phyloP scores from a whole-genome alignment of 2,888 invertebrate species.

The Drosophila falleni region DNA sequence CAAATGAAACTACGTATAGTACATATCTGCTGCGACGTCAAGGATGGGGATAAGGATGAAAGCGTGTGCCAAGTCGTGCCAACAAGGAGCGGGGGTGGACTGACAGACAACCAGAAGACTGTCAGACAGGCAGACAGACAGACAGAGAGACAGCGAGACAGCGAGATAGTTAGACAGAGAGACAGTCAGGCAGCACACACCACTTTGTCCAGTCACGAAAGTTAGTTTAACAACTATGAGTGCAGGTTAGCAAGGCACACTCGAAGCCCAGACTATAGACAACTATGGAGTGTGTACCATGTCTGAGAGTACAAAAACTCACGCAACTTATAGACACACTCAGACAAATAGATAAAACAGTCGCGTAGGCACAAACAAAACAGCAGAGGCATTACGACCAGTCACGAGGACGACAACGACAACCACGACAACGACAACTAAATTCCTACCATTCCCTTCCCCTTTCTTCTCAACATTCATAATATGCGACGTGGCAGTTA shows the following conservation, averaged over 20 bases:
- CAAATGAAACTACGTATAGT: slow-evolving; percentile 70
- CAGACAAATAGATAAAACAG: slow-evolving; percentile 42
- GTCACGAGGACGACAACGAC: slow-evolving; percentile 15
- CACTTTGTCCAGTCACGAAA: slow-evolving; percentile 77
- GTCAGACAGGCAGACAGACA: slow-evolving; percentile 1
- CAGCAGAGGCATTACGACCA: slow-evolving; percentile 26
- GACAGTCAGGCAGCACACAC: slow-evolving; percentile 11
- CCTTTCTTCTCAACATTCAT: neutral
- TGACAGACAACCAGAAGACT: slow-evolving; percentile 18
- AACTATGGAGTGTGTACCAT: slow-evolving; percentile 56
- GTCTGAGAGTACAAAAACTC: slow-evolving; percentile 72
- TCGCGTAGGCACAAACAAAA: slow-evolving; percentile 20
- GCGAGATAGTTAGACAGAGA: slow-evolving; percentile 2
- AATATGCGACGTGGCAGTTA: slow-evolving; percentile 37
- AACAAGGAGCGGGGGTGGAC: slow-evolving; percentile 32
- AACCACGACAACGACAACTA: neutral
- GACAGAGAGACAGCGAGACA: slow-evolving; percentile 14
- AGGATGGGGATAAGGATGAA: slow-evolving; percentile 16
- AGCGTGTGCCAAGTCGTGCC: slow-evolving; percentile 63
- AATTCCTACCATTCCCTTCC: neutral
- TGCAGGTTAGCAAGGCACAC: slow-evolving; percentile 70
- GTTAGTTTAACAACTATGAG: slow-evolving; percentile 70
- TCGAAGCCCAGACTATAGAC: slow-evolving; percentile 58
- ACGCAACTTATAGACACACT: slow-evolving; percentile 64
- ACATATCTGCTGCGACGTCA: slow-evolving; percentile 5